phyloP scores from a whole-genome alignment of 2,113 vertebrate species.

The Manacus vitellinus region DNA sequence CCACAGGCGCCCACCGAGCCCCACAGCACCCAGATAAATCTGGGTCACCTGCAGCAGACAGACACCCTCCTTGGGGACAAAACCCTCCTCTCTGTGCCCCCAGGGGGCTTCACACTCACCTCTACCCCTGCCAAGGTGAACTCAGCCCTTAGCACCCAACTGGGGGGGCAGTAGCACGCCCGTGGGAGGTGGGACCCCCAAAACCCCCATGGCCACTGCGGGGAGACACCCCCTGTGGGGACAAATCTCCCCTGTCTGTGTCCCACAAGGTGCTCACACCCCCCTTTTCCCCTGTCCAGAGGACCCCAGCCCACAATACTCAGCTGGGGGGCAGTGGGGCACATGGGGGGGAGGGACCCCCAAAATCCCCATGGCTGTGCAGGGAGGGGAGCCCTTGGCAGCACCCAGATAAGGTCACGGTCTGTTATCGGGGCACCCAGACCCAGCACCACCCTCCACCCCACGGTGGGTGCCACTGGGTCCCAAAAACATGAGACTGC shows the following conservation, averaged over 20 bases:
- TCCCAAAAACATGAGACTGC: fast-evolving
- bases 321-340: background rate
- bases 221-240: fast-evolving
- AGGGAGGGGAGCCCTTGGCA: background rate
- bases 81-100: background rate
- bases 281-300: background rate
- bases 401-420: background rate
- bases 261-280: fast-evolving
- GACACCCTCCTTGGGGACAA: fast-evolving
- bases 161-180: background rate
- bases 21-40: background rate
- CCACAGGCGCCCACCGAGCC: fast-evolving
- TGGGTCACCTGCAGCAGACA: background rate
- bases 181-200: background rate
- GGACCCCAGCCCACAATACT: background rate
- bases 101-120: fast-evolving
- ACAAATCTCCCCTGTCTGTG: background rate
- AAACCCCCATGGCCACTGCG: background rate
- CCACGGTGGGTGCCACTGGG: fast-evolving
- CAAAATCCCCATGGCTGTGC: background rate
- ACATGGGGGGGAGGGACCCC: background rate
- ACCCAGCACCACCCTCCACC: background rate
- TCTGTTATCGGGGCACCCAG: background rate
- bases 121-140: background rate
- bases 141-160: fast-evolving